Evolutionary conservation across 2,888 invertebrate genomes (phyloP).

Genomic region (Trissonchulus latispiculum): DNA sequence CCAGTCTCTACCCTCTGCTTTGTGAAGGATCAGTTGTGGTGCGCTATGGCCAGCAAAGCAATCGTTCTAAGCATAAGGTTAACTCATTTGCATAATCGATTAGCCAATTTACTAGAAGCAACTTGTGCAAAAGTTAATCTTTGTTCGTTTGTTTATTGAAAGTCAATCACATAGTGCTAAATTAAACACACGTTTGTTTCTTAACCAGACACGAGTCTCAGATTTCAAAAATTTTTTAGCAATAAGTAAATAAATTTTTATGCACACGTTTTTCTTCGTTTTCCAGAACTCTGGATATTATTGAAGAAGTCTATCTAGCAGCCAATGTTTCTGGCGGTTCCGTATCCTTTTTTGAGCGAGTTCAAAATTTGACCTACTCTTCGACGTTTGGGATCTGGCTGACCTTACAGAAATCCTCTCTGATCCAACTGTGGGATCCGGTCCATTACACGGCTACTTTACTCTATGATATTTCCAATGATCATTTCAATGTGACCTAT

Average conservation of each 20-base stretch:
- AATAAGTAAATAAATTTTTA: no score
- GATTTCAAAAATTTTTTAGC: no score
- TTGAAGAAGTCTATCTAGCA: conserved; percentile 48
- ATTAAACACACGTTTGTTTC: no score
- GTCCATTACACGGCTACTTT: conserved; percentile 47
- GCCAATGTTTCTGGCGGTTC: conserved; percentile 43
- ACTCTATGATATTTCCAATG: conserved; percentile 48
- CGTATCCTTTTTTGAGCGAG: conserved; percentile 45
- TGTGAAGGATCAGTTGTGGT: conserved; percentile 46
- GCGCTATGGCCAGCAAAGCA: conserved; percentile 49
- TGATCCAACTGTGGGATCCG: conserved; percentile 51
- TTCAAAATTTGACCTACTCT: conserved; percentile 43
- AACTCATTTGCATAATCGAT: conserved; percentile 17
- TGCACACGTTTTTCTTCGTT: not conserved
- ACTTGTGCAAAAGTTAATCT: no score
- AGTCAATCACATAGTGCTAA: no score
- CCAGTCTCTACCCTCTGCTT: conserved; percentile 47
- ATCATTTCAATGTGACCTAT: conserved; percentile 30
- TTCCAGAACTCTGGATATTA: conserved; percentile 45
- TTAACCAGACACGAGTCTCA: no score
- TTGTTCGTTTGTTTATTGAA: no score
- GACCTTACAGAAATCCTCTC: conserved; percentile 49
- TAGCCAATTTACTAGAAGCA: not conserved
- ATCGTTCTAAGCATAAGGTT: conserved; percentile 49
- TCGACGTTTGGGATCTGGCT: conserved; percentile 49